Evolutionary conservation across 2,888 invertebrate genomes (phyloP).

Genomic region (Argyresthia goedartella): DNA sequence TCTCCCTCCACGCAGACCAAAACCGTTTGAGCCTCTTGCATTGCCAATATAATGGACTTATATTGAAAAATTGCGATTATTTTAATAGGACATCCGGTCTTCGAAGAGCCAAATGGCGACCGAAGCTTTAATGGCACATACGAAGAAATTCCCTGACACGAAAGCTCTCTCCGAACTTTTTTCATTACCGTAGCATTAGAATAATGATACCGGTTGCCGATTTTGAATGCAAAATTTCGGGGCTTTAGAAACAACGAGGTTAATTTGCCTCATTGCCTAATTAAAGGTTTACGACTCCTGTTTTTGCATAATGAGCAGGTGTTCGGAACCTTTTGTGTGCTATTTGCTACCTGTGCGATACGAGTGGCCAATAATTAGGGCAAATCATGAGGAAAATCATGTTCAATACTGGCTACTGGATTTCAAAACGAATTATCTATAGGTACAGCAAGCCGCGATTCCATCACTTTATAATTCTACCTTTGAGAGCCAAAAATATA

Average conservation of each 20-base stretch:
- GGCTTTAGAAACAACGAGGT: constrained; percentile 11
- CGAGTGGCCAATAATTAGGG: constrained; percentile 5
- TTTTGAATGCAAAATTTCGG: constrained; percentile 15
- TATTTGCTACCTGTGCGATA: constrained; percentile 14
- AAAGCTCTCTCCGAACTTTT: constrained; percentile 6
- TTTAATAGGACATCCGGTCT: constrained; percentile 64
- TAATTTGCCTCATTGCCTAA: constrained; percentile 25
- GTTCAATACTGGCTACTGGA: too few species aligned
- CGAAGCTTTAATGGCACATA: constrained; percentile 27
- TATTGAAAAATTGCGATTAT: constrained; percentile 62
- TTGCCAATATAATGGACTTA: constrained; percentile 43
- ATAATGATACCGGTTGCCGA: constrained; percentile 41
- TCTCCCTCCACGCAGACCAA: constrained; percentile 22
- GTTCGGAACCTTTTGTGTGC: constrained; percentile 16
- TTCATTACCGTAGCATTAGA: constrained; percentile 31
- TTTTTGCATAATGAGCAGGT: constrained; percentile 15
- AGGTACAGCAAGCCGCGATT: too few species aligned
- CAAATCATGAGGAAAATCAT: not conserved
- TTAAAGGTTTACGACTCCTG: constrained; percentile 28
- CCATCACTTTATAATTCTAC: too few species aligned
- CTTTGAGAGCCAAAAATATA: too few species aligned
- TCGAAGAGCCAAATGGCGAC: constrained; percentile 18
- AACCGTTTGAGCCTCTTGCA: constrained; percentile 8
- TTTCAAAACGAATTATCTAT: too few species aligned
- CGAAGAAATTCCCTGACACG: constrained; percentile 9